phyloP scores from a whole-genome alignment of 2,888 invertebrate genomes.

The Andricus quercusramuli region DNA sequence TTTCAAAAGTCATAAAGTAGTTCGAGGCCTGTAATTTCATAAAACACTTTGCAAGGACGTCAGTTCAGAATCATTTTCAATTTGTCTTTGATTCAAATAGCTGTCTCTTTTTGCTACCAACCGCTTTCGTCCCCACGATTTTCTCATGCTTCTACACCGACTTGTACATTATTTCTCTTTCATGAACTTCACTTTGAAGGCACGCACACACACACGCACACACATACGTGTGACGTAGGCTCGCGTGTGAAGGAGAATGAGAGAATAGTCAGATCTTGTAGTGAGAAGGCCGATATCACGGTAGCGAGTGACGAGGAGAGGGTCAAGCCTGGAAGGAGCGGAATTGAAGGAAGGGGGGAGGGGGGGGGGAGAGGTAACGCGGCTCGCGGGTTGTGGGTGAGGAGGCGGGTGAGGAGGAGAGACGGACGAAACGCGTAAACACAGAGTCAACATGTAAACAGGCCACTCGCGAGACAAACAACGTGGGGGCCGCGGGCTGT shows the following conservation, averaged over 20 bases:
- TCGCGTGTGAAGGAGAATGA: conserved; percentile 42
- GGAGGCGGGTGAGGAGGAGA: conserved; percentile 51
- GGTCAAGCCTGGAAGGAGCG: conserved; percentile 39
- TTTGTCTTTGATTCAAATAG: background rate
- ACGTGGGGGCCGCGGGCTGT: conserved; percentile 77
- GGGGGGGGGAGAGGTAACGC: conserved; percentile 52
- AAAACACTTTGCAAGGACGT: background rate
- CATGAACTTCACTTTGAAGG: conserved; percentile 26
- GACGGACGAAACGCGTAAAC: conserved; percentile 76
- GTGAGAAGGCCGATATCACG: conserved; percentile 15
- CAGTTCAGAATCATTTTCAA: no score
- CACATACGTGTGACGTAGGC: conserved; percentile 4
- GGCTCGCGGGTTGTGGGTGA: conserved; percentile 53
- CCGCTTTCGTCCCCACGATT: conserved; percentile 21
- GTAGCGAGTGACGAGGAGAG: conserved; percentile 41
- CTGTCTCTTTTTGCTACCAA: background rate
- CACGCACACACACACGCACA: background rate
- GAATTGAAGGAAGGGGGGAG: conserved; percentile 45
- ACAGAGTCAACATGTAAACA: conserved; percentile 79
- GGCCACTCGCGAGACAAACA: conserved; percentile 79
- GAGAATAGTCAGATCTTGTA: conserved; percentile 18
- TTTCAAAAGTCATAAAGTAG: no score
- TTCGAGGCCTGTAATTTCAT: no score
- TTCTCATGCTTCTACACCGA: conserved; percentile 12
- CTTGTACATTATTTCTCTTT: conserved; percentile 25